Evolutionary conservation across 2,888 invertebrate genomes (phyloP).

Genomic region (Lithophane leautieri): DNA sequence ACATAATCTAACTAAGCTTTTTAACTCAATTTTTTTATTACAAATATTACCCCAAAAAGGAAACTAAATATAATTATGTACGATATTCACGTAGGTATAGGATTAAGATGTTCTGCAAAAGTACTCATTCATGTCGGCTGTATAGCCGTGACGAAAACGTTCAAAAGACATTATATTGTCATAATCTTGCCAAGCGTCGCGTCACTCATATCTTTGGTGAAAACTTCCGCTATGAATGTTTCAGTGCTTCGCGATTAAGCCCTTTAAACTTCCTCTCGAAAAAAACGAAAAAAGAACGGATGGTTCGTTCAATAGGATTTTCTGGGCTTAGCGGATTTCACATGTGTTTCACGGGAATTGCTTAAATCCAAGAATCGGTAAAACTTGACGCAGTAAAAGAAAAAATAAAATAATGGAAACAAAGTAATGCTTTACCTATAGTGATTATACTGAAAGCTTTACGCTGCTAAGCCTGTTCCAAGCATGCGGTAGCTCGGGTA

Average conservation of each 20-base stretch:
- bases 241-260: conserved; percentile 71
- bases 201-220: conserved; percentile 64
- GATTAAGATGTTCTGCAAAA: conserved; percentile 22
- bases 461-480: conserved; percentile 45
- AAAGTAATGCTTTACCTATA: conserved; percentile 45
- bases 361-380: conserved; percentile 23
- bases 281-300: conserved; percentile 70
- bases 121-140: conserved; percentile 63
- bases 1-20: neutral
- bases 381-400: conserved; percentile 25
- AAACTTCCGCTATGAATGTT: conserved; percentile 75
- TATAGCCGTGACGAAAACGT: conserved; percentile 68
- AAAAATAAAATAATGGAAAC: conserved; percentile 42
- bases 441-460: conserved; percentile 50
- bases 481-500: conserved; percentile 60
- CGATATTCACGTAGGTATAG: neutral
- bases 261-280: conserved; percentile 75
- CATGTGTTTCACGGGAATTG: conserved; percentile 72
- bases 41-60: neutral
- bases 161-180: conserved; percentile 69
- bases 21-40: neutral
- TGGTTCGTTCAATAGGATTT: conserved; percentile 79
- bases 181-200: conserved; percentile 68
- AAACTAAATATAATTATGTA: neutral
- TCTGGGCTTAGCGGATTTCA: conserved; percentile 83